A percentile compares a stretch with the other conserved stretches of the same genome.
Evolutionary conservation across 2,888 invertebrate genomes (phyloP).

Genomic region (Zelleria hepariella): DNA sequence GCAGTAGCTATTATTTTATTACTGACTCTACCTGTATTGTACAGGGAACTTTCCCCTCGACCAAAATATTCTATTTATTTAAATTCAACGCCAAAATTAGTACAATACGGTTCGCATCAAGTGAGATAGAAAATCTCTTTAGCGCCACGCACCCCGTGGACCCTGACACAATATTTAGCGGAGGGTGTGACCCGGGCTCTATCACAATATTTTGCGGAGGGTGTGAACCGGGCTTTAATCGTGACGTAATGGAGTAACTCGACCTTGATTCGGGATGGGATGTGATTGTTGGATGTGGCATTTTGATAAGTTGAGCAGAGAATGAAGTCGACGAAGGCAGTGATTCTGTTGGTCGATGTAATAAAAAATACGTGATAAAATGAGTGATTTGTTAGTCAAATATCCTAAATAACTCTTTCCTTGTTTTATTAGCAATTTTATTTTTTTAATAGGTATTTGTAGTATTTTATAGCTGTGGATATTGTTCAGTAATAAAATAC

Average conservation of each 20-base stretch:
- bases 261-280: neutral
- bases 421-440: no score
- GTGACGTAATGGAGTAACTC: neutral
- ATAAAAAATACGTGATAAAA: no score
- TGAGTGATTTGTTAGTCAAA: no score
- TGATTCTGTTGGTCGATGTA: no score
- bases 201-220: neutral
- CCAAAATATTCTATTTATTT: neutral
- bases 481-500: no score
- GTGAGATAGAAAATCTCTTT: slow-evolving; percentile 19
- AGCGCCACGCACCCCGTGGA: slow-evolving; percentile 9
- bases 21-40: no score
- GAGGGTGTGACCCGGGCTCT: neutral
- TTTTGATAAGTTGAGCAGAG: no score
- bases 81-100: slow-evolving; percentile 4
- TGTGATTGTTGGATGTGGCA: neutral
- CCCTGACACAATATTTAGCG: neutral
- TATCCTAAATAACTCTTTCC: no score
- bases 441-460: no score
- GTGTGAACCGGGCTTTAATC: neutral
- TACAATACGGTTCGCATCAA: slow-evolving; percentile 21
- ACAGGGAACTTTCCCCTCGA: neutral
- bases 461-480: no score
- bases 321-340: no score
- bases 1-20: no score